Conservation (phyloP, 1,140 invertebrate genomes). For the Calosoma granatense region DNA sequence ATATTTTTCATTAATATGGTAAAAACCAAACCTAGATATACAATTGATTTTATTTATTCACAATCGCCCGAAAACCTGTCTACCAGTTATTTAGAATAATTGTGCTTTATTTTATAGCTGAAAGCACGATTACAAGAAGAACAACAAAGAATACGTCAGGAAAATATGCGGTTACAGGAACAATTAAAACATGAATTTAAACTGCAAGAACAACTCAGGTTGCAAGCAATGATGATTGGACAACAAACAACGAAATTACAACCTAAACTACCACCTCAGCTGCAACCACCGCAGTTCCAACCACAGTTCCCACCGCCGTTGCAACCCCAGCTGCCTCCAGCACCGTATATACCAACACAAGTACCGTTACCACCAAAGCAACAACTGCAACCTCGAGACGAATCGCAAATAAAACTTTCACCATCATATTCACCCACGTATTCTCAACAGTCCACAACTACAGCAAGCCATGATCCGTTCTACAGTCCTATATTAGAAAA, state of each 20-base stretch:
- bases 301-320: constrained; percentile 13
- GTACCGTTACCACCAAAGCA: background rate
- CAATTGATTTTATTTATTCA: too few relatives aligned
- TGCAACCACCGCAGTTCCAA: constrained; percentile 13
- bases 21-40: too few relatives aligned
- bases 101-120: constrained; percentile 29
- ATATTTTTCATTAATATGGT: too few relatives aligned
- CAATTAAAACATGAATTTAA: constrained; percentile 29
- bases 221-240: constrained; percentile 21
- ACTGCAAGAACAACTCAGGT: constrained; percentile 31
- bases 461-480: constrained; percentile 50
- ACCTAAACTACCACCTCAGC: background rate
- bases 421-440: constrained; percentile 18
- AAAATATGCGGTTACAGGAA: constrained; percentile 31
- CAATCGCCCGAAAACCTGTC: too few relatives aligned
- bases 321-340: constrained; percentile 10
- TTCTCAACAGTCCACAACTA: constrained; percentile 16
- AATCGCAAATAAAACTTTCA: background rate
- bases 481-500: constrained; percentile 65
- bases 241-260: constrained; percentile 17
- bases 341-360: constrained; percentile 7
- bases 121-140: constrained; percentile 32
- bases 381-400: background rate
- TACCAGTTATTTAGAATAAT: too few relatives aligned
- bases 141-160: constrained; percentile 26